phyloP scores from a whole-genome alignment of 2,888 invertebrate genomes.

The Diadromus collaris region DNA sequence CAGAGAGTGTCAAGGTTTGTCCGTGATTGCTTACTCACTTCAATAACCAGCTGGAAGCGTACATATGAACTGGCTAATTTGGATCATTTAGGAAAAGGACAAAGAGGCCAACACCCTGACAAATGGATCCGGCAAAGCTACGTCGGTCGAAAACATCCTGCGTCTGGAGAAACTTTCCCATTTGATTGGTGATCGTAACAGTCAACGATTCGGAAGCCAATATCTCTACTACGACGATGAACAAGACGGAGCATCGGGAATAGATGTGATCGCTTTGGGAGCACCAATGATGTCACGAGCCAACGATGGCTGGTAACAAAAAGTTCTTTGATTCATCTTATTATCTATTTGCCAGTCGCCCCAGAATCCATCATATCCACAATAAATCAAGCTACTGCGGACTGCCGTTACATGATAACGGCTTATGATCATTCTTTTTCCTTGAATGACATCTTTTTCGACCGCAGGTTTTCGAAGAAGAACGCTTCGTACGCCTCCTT shows the following conservation, averaged over 20 bases:
- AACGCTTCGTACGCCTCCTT: constrained; percentile 76
- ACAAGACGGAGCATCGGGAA: constrained; percentile 82
- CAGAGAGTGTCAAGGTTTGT: constrained; percentile 55
- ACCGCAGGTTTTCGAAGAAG: constrained; percentile 77
- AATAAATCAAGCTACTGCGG: neutral
- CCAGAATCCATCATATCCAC: neutral
- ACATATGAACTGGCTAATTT: neutral
- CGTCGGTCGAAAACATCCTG: constrained; percentile 67
- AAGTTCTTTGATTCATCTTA: neutral
- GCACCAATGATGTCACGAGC: constrained; percentile 85
- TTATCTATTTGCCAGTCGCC: neutral
- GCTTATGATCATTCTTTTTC: neutral
- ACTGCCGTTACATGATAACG: neutral
- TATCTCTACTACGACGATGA: constrained; percentile 85
- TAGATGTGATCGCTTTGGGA: constrained; percentile 85
- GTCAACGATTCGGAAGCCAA: constrained; percentile 81
- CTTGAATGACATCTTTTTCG: neutral
- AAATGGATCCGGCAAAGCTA: constrained; percentile 38
- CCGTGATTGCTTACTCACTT: neutral
- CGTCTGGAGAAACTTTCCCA: constrained; percentile 54
- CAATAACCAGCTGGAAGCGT: neutral
- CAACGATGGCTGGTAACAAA: constrained; percentile 83
- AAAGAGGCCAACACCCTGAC: constrained; percentile 38
- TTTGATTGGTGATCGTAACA: constrained; percentile 60
- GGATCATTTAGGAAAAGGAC: constrained; percentile 40